Percentiles rank a stretch among this genome's conserved stretches.
These are phyloP conservation scores for Lymantria dispar DNA, from an alignment of 2,888 invertebrate genomes.

Conservation along the genomic window DNA sequence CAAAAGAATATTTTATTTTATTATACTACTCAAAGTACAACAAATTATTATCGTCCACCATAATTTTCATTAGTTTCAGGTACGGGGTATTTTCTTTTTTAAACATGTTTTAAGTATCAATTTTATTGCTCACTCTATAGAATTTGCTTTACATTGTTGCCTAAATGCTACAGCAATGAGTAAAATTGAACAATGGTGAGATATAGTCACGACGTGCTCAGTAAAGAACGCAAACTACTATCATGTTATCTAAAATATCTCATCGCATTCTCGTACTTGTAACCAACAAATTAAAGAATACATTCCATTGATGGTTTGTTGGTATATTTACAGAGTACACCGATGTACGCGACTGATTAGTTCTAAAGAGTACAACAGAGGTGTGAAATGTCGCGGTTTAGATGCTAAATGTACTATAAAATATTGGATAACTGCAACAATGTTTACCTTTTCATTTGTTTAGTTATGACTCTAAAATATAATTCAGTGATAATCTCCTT, in stretches of 20 bases:
- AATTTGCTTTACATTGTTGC: conserved; percentile 5
- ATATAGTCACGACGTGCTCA: conserved; percentile 31
- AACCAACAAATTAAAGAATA: neutral
- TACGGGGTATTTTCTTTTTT: neutral
- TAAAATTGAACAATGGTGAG: conserved; percentile 26
- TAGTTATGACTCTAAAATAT: neutral
- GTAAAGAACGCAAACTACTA: conserved; percentile 17
- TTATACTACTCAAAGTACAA: too few relatives aligned
- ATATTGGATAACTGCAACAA: conserved; percentile 27
- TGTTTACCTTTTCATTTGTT: neutral
- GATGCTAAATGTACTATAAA: conserved; percentile 49
- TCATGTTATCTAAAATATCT: conserved; percentile 16
- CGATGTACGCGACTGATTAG: conserved; percentile 28
- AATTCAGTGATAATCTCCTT: too few relatives aligned
- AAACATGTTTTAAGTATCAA: neutral
- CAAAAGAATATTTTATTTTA: too few relatives aligned
- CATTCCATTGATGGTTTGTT: conserved; percentile 1
- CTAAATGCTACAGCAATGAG: conserved; percentile 18
- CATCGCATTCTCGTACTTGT: conserved; percentile 12
- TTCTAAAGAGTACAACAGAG: conserved; percentile 24
- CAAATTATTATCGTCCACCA: too few relatives aligned
- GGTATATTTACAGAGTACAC: conserved; percentile 5
- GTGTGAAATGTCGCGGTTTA: conserved; percentile 48
- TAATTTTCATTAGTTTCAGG: too few relatives aligned
- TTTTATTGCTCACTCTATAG: neutral